Conservation (phyloP, 2,888 invertebrate genomes). For the Xanthia togata region DNA sequence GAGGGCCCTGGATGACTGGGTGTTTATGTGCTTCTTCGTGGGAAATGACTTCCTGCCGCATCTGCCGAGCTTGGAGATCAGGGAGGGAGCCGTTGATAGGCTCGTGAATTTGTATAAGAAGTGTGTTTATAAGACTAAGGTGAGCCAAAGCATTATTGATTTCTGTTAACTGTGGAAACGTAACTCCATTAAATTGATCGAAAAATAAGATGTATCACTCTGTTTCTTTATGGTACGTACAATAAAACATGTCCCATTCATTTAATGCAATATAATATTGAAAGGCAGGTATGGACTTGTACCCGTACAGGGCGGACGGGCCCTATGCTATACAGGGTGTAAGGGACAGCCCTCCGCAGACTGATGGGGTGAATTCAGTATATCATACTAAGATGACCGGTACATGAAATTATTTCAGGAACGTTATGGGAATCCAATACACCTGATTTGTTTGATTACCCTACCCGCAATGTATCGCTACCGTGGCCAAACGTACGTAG, state of each 20-base stretch:
- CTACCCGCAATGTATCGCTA: no score
- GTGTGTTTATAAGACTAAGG: constrained; percentile 97
- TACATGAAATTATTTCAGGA: no score
- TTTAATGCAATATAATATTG: neutral
- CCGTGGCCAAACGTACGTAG: no score
- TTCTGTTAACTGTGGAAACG: neutral
- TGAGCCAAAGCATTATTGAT: constrained; percentile 79
- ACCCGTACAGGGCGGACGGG: no score
- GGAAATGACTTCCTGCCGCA: constrained; percentile 99
- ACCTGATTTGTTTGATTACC: no score
- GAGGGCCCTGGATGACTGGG: constrained; percentile 99
- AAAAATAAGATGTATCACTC: neutral
- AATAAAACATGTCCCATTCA: neutral
- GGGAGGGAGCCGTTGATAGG: constrained; percentile 98
- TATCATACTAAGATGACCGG: no score
- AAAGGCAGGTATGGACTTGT: no score
- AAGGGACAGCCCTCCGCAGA: no score
- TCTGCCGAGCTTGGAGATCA: constrained; percentile 98
- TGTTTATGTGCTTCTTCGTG: constrained; percentile 99
- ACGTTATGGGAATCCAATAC: no score
- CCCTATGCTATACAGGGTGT: no score
- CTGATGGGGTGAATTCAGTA: no score
- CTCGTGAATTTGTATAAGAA: constrained; percentile 98
- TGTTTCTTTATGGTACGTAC: neutral
- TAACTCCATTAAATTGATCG: neutral